Base-by-base conservation (phyloP, 2,797 vertebrate genomes). In the Phylloscopus collybita region DNA sequence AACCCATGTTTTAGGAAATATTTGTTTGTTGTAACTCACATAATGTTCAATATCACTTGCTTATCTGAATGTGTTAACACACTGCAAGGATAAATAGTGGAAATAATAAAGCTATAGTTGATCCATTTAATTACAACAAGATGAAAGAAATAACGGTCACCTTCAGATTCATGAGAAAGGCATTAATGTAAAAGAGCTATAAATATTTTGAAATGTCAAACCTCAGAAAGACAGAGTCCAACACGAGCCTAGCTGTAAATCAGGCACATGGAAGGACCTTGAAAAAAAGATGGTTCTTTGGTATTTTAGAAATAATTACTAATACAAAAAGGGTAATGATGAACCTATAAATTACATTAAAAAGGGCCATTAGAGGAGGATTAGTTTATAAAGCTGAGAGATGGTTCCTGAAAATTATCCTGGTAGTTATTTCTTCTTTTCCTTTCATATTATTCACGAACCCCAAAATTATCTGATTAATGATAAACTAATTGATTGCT, bases 281-380 rank as follows among this genome's bases (percentile, higher is more conserved):
- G 98, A 98, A 98, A 98, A 98, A 99, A 99, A 99, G 98, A 99
- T 99, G 98, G 98, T 98, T 99, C 98, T 99, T 98, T 99, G 99
- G 99, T 99, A 99, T 99, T 99, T 99, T 99, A 99, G 98, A 99
- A 99, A 99, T 99, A 99, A 99, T 99, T 99, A 99, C 99, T 98
- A 98, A 99, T 98, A 99, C 99, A 98, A 99, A 99, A 99, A 98
- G 98, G 98, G 98, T 99, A 99, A 99, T 99, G 99, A 99, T 98
- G 98, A 99, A 98, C 98, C 98, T 97, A 99, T 99, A 99, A 99
- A 99, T 99, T 99, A 99, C 95, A 94, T 98, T 99, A 98, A 99
- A 99, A 99, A 98, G 98, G 98, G 98, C 98, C 98, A 99, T 99
- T 99, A 99, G 98, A 98, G 96, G 96, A 98, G 98, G 98, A 99